Percentiles rank a stretch among this genome's conserved stretches.
These are phyloP conservation scores for Dione vanillae DNA, from an alignment of 2,888 invertebrate species.

Conservation along the genomic window DNA sequence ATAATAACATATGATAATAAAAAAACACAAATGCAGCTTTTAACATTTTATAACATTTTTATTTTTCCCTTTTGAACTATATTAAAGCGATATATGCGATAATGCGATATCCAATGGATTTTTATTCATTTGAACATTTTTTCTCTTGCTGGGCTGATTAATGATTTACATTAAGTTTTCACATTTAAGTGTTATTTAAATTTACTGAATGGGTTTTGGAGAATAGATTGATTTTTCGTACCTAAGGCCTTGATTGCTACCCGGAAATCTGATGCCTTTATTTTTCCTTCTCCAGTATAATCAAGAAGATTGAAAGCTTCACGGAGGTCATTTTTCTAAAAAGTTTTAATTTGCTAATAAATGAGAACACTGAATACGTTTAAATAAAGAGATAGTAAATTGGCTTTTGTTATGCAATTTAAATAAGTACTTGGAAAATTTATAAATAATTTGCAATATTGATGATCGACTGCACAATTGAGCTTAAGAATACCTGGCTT, in stretches of 20 bases:
- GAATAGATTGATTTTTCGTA: constrained; percentile 50
- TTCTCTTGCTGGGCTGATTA: too few relatives aligned
- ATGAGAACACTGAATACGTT: neutral
- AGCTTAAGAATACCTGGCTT: constrained; percentile 58
- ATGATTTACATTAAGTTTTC: too few relatives aligned
- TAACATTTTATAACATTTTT: neutral
- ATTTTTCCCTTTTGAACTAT: too few relatives aligned
- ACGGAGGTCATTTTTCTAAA: constrained; percentile 70
- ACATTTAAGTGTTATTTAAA: too few relatives aligned
- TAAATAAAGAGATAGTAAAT: too few relatives aligned
- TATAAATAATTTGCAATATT: too few relatives aligned
- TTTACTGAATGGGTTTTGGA: too few relatives aligned
- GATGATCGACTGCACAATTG: neutral
- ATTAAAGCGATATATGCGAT: too few relatives aligned
- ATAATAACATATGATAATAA: neutral
- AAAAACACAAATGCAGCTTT: neutral
- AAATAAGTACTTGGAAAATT: too few relatives aligned
- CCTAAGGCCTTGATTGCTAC: constrained; percentile 79
- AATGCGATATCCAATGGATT: too few relatives aligned
- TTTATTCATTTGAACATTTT: too few relatives aligned
- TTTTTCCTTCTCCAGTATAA: constrained; percentile 75
- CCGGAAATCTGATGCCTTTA: constrained; percentile 73
- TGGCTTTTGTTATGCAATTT: neutral
- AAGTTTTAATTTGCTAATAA: constrained; percentile 30
- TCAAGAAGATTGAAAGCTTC: constrained; percentile 76